phyloP scores from a whole-genome alignment of 2,113 vertebrate genomes.

The Colinus virginianus region DNA sequence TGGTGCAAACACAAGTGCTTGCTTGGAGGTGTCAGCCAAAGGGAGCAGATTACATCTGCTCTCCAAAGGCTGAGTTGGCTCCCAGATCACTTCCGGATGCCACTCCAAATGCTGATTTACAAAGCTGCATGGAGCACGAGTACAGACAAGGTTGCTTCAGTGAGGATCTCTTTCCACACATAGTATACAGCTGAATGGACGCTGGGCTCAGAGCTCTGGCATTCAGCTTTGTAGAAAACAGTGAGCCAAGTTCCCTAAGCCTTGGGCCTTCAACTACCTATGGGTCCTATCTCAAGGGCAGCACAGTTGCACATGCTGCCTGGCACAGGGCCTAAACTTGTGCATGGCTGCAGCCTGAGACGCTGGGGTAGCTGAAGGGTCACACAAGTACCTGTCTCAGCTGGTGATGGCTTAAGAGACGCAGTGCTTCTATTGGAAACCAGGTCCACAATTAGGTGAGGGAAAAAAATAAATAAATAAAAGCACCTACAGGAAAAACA shows the following conservation, averaged over 20 bases:
- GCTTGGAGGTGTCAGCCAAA: constrained; percentile 21
- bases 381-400: neutral
- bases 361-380: neutral
- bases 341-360: neutral
- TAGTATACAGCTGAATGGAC: neutral
- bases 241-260: neutral
- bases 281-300: neutral
- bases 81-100: neutral
- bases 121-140: neutral
- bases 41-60: constrained; percentile 48
- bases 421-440: neutral
- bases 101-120: constrained; percentile 33
- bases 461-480: neutral
- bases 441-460: neutral
- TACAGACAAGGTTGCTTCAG: constrained; percentile 30
- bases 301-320: neutral
- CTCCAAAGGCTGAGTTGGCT: constrained; percentile 39
- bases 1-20: neutral
- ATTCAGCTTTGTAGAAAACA: neutral
- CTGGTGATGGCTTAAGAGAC: fast-evolving
- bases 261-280: fast-evolving
- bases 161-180: neutral
- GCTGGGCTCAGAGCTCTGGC: neutral
- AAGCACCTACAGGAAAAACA: neutral
- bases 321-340: fast-evolving